Conservation (phyloP, 2,888 invertebrate species). For the Cheilosia vulpina region DNA sequence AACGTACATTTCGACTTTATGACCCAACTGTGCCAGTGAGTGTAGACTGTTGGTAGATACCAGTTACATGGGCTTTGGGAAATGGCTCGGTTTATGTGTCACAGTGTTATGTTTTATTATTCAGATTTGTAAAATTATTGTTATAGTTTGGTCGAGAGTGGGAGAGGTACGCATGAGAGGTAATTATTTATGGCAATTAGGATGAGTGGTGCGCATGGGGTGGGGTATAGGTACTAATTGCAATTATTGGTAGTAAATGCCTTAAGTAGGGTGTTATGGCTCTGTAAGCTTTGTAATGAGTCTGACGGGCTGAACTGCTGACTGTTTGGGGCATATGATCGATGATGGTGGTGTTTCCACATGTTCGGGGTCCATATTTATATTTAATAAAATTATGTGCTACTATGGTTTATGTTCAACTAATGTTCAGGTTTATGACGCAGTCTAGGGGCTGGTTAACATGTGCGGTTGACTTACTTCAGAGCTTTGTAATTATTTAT, state of each 20-base stretch:
- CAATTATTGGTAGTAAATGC: conserved; percentile 20
- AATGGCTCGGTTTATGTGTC: conserved; percentile 31
- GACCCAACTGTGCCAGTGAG: conserved; percentile 3
- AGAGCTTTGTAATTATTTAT: too few relatives aligned
- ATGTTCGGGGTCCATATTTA: too few relatives aligned
- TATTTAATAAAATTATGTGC: too few relatives aligned
- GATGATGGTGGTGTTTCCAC: too few relatives aligned
- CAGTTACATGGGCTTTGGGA: conserved; percentile 1
- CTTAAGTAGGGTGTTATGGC: not conserved
- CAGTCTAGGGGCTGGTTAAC: too few relatives aligned
- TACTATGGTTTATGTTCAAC: too few relatives aligned
- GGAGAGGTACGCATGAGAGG: not conserved
- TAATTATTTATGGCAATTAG: conserved; percentile 23
- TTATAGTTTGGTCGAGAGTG: conserved; percentile 17
- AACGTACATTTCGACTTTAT: conserved; percentile 5
- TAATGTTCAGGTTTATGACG: too few relatives aligned
- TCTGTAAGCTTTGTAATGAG: conserved; percentile 3
- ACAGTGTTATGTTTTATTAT: conserved; percentile 50
- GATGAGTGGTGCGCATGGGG: not conserved
- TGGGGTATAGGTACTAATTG: conserved; percentile 14
- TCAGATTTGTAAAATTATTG: conserved; percentile 60
- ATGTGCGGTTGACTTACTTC: too few relatives aligned
- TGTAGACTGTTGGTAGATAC: not conserved
- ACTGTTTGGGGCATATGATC: too few relatives aligned
- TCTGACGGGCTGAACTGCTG: too few relatives aligned